Base-by-base conservation (phyloP, 2,888 invertebrate species). In the Amphipyra berbera region DNA sequence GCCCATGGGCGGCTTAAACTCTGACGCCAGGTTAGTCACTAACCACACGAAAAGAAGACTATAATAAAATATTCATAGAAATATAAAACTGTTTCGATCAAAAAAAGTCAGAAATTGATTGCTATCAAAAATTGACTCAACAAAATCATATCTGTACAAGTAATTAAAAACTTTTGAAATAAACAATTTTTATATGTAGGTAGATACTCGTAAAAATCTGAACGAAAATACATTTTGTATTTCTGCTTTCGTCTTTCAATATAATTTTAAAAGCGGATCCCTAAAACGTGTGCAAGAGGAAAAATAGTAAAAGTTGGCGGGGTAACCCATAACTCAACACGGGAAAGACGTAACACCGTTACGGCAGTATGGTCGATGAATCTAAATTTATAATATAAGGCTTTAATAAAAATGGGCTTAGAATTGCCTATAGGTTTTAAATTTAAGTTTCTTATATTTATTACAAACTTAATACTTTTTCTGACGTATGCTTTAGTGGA, bases 221-320 rank as follows among this genome's bases (percentile, higher is more conserved):
- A 21, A 45, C n/a, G 33, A 40, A 42, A 57, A 48, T 27, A 37
- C n/a, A 21, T 65, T 42, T n/a, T 8, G 15, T 37, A 21, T 44
- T 48, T 42, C 58, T 42, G 35, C 49, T 46, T 50, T 37, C 40
- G 14, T 21, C 13, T 33, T 0, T 21, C 14, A n/a, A 54, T 49
- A 35, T 57, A 71, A 2, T 61, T 64, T 48, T 42, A 2, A 38
- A 47, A 9, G 46, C 56, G 59, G 73, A 64, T 61, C 73, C 68
- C 77, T 76, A 76, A 79, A 67, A 73, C 68, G 58, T 63, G 67
- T 76, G 71, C 77, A 76, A 64, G 73, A 53, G 66, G 62, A 54
- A 6, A 71, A 70, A 73, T 73, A 56, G 77, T 71, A 73, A 79
- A 77, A 79, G 77, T 78, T 73, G 61, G 35, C 53, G 70, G n/a